phyloP scores from a whole-genome alignment of 2,888 invertebrate species.

The Tridacna gigas region DNA sequence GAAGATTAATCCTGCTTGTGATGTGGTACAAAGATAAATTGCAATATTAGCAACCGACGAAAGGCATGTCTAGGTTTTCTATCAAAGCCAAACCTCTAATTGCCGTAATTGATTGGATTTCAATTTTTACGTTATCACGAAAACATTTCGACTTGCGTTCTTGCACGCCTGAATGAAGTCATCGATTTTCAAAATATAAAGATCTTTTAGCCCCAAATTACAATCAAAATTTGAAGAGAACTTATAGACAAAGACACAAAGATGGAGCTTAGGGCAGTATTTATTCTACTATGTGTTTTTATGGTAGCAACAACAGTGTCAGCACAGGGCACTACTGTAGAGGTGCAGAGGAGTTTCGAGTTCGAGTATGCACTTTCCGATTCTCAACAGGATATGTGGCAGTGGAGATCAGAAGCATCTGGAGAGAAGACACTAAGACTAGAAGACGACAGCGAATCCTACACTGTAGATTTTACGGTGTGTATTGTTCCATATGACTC shows the following conservation, averaged over 20 bases:
- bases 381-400: conserved; percentile 34
- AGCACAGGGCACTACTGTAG: not conserved
- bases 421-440: conserved; percentile 39
- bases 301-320: not conserved
- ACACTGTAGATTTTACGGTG: conserved; percentile 28
- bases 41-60: no score
- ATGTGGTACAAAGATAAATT: no score
- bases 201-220: no score
- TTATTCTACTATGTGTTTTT: not conserved
- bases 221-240: no score
- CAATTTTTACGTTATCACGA: not conserved
- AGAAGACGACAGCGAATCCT: conserved; percentile 18
- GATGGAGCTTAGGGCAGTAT: no score
- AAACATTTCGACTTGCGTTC: no score
- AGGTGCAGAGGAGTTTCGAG: conserved; percentile 51
- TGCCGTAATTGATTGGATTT: not conserved
- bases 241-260: no score
- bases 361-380: conserved; percentile 40
- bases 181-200: no score
- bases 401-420: conserved; percentile 54
- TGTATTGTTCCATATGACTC: conserved; percentile 36
- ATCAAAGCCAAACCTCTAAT: conserved; percentile 3
- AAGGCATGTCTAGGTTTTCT: no score
- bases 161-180: no score
- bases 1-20: no score